A percentile compares a stretch with the other conserved stretches of the same genome.
Evolutionary conservation across 1,140 invertebrate species (phyloP).

Genomic region (Eciton burchellii): DNA sequence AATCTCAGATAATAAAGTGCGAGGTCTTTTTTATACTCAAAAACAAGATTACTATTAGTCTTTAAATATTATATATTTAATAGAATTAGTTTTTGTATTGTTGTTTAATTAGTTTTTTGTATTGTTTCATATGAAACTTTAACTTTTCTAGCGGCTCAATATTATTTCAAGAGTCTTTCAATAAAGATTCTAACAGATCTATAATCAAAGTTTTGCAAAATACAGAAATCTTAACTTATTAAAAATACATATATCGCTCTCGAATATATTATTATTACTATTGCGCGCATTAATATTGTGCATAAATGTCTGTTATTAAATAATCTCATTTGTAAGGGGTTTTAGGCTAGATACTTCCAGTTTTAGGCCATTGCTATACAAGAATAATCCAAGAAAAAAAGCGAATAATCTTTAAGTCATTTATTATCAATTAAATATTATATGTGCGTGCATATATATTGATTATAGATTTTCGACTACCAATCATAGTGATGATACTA

Average conservation of each 20-base stretch:
- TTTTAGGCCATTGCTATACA: conserved; percentile 64
- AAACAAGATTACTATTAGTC: conserved; percentile 76
- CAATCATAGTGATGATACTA: neutral
- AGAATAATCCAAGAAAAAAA: conserved; percentile 36
- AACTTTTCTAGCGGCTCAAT: conserved; percentile 46
- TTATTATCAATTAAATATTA: conserved; percentile 28
- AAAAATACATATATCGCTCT: conserved; percentile 70
- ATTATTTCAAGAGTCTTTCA: conserved; percentile 9
- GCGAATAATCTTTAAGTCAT: conserved; percentile 49
- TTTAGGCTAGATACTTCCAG: conserved; percentile 38
- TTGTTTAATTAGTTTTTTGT: neutral
- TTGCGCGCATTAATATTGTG: conserved; percentile 78
- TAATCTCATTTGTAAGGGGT: conserved; percentile 51
- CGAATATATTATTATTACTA: conserved; percentile 62
- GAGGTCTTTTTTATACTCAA: conserved; percentile 67
- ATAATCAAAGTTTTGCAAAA: conserved; percentile 48
- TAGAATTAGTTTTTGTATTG: conserved; percentile 21
- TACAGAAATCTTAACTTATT: conserved; percentile 70
- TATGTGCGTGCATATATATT: conserved; percentile 60
- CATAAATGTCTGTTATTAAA: conserved; percentile 74
- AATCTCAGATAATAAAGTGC: conserved; percentile 60
- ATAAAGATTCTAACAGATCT: conserved; percentile 44
- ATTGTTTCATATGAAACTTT: conserved; percentile 45
- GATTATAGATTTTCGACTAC: conserved; percentile 11
- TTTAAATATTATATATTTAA: conserved; percentile 53